Conservation (phyloP, 1,140 invertebrate genomes). For the Acarapis woodi region DNA sequence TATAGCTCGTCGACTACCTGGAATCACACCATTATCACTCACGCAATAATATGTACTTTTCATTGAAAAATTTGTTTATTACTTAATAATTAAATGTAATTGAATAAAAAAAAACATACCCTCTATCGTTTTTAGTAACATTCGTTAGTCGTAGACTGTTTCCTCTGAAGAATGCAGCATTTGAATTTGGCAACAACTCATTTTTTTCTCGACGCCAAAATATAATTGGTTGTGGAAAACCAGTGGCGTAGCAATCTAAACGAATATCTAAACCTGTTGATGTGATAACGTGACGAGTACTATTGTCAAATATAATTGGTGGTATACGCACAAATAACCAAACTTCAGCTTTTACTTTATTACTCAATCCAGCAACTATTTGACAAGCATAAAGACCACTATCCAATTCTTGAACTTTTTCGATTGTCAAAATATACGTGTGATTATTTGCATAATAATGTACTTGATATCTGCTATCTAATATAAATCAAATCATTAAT, state of each 20-base stretch:
- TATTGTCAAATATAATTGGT: slow-evolving; percentile 71
- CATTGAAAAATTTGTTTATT: too few relatives aligned
- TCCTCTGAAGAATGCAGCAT: slow-evolving; percentile 23
- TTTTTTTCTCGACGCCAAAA: slow-evolving; percentile 77
- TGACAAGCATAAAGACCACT: slow-evolving; percentile 60
- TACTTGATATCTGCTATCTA: neutral
- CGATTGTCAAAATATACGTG: slow-evolving; percentile 57
- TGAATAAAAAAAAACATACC: too few relatives aligned
- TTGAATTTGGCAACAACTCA: slow-evolving; percentile 58
- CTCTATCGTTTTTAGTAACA: slow-evolving; percentile 37
- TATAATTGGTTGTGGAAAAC: slow-evolving; percentile 32
- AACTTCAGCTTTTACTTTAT: slow-evolving; percentile 2
- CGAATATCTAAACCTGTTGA: slow-evolving; percentile 26
- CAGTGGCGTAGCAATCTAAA: slow-evolving; percentile 59
- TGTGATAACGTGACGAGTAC: slow-evolving; percentile 25
- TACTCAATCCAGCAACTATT: slow-evolving; percentile 34
- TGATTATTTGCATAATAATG: slow-evolving; percentile 25
- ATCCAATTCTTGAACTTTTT: slow-evolving; percentile 76
- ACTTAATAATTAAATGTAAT: too few relatives aligned
- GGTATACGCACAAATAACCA: slow-evolving; percentile 22
- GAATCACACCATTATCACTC: slow-evolving; percentile 63
- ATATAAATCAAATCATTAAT: too few relatives aligned
- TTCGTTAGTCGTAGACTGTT: slow-evolving; percentile 41
- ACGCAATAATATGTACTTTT: slow-evolving; percentile 79
- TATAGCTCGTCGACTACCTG: slow-evolving; percentile 53